These are phyloP conservation scores for Drosophila tristis DNA, from an alignment of 1,140 invertebrate genomes.

Conservation along the genomic window DNA sequence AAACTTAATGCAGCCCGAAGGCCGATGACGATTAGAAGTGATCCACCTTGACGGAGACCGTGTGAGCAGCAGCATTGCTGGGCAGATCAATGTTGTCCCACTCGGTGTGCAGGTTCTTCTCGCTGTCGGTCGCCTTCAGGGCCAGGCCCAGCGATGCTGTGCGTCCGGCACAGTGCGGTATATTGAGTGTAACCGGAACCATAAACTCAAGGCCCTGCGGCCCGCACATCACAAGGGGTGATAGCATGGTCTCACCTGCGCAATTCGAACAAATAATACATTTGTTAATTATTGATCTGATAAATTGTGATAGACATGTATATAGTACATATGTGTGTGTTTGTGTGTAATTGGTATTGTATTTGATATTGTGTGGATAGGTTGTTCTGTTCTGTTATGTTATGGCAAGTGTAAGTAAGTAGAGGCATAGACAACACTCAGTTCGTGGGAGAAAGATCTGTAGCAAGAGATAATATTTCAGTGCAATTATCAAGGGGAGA, in stretches of 20 bases:
- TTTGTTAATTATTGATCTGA: constrained; percentile 22
- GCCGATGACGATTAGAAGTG: constrained; percentile 88
- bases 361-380: constrained; percentile 21
- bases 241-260: constrained; percentile 95
- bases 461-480: too few species aligned
- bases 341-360: constrained; percentile 9
- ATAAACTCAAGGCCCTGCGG: constrained; percentile 95
- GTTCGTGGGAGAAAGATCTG: too few species aligned
- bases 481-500: background rate
- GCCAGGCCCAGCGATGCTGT: constrained; percentile 89
- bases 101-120: constrained; percentile 88
- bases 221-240: constrained; percentile 97
- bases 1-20: constrained; percentile 27
- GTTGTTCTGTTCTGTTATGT: background rate
- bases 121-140: constrained; percentile 92
- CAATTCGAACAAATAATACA: constrained; percentile 43
- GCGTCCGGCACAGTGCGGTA: constrained; percentile 90
- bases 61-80: constrained; percentile 91
- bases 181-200: constrained; percentile 93
- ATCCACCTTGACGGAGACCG: constrained; percentile 94
- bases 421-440: constrained; percentile 1
- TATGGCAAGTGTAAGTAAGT: constrained; percentile 21
- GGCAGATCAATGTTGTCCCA: constrained; percentile 91
- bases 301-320: background rate
- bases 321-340: background rate